Evolutionary conservation across 1,140 invertebrate species (phyloP), one percentile per base, ranked within the genome.

Genomic region (Maconellicoccus hirsutus): DNA sequence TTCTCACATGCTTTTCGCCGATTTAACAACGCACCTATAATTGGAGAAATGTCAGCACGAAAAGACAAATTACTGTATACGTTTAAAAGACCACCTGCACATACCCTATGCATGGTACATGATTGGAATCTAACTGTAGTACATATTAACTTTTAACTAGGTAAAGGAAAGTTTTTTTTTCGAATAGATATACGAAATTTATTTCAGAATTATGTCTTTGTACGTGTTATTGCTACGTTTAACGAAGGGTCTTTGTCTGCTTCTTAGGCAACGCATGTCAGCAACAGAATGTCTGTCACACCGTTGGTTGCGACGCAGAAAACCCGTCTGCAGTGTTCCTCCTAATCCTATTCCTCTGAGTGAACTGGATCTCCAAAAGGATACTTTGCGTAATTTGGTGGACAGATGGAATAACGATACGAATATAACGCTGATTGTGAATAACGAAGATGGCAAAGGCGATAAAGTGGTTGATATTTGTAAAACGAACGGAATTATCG

Each of bases 211-310:
- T 8, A 52, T 52, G 42, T 52, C 42, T 52, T 52, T 52, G 42
- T 52, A 52, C 42, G 42, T 52, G 42, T 52, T 52, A 52, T 52
- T 52, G 42, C 42, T 52, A 52, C 3, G 2, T 52, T 39, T 71
- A 71, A 69, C 69, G 27, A 52, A 74, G 77, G 78, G 79, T 81
- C 79, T 81, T 79, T 80, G 78, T 80, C 78, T 79, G 71, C 71
- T 72, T 83, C 83, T 79, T 85, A 92, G 89, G 83, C 84, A 83
- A 76, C 86, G 90, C 75, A 84, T 88, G 79, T 85, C 86, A 75
- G 87, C 90, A 73, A 81, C 82, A 76, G 83, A 90, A 78, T 91
- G 89, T 79, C 83, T 89, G 75, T 83, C 84, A 63, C 89, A 92
- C 79, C 83, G 79, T 73, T 93, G 90, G 90, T 80, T 93, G 70